Percentiles rank a stretch among this genome's conserved stretches.
These are phyloP conservation scores for Oncopeltus fasciatus DNA, from an alignment of 1,140 invertebrate species.

Conservation along the genomic window DNA sequence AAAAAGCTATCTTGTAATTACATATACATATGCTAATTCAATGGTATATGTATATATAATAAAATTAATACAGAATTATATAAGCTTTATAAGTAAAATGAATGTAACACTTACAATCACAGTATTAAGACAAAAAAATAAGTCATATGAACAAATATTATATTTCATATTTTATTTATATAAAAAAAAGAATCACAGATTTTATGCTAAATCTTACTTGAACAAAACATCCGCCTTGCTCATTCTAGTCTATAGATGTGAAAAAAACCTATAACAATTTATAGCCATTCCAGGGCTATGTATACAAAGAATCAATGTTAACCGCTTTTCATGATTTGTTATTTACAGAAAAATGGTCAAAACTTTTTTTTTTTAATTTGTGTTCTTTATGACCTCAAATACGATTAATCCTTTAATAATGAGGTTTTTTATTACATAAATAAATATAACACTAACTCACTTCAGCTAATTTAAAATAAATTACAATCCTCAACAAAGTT, in stretches of 20 bases:
- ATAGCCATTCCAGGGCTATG: constrained; percentile 4
- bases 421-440: too few species aligned
- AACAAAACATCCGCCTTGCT: constrained; percentile 6
- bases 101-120: constrained; percentile 8
- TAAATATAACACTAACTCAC: too few species aligned
- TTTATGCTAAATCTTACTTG: constrained; percentile 7
- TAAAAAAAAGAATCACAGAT: constrained; percentile 8
- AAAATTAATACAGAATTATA: constrained; percentile 1
- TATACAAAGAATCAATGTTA: constrained; percentile 2
- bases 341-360: constrained; percentile 6
- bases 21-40: constrained; percentile 3
- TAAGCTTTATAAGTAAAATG: constrained; percentile 9
- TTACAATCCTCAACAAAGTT: too few species aligned
- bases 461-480: too few species aligned
- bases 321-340: not conserved
- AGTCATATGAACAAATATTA: constrained; percentile 8
- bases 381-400: too few species aligned
- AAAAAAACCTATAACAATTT: constrained; percentile 8
- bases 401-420: too few species aligned
- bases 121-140: constrained; percentile 16
- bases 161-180: constrained; percentile 1
- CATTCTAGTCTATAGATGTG: constrained; percentile 4
- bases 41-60: constrained; percentile 4
- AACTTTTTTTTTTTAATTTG: not conserved
- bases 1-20: constrained; percentile 13